Percentiles rank a stretch among this genome's conserved stretches.
These are phyloP conservation scores for Leucosticte australis DNA, from an alignment of 2,113 vertebrate genomes.

Conservation along the genomic window DNA sequence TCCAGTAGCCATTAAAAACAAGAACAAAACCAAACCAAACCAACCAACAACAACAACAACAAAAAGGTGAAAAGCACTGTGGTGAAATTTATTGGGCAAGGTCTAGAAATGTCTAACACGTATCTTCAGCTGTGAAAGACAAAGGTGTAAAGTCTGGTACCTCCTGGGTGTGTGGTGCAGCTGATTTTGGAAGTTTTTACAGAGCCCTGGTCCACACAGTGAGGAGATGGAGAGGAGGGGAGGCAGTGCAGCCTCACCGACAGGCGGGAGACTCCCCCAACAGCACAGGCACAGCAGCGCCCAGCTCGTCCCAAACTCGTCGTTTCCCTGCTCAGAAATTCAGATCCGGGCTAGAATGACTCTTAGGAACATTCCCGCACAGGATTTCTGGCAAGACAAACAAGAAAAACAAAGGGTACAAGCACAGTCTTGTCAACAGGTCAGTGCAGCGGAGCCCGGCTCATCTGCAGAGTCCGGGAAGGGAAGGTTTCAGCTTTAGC, in stretches of 20 bases:
- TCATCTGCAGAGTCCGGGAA: neutral
- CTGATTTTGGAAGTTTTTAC: neutral
- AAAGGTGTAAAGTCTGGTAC: neutral
- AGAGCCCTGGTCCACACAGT: neutral
- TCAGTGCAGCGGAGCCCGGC: neutral
- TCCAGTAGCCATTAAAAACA: too few relatives aligned
- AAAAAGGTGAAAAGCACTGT: neutral
- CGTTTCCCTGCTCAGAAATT: neutral
- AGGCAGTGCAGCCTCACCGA: fast-evolving
- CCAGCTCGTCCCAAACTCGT: fast-evolving
- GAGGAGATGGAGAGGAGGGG: too few relatives aligned
- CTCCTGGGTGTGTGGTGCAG: too few relatives aligned
- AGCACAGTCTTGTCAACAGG: neutral
- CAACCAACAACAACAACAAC: neutral
- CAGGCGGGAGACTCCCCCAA: fast-evolving
- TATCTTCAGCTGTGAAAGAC: neutral
- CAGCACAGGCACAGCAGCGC: fast-evolving
- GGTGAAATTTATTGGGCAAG: neutral
- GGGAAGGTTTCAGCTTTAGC: neutral
- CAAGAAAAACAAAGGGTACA: neutral
- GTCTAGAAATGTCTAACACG: neutral
- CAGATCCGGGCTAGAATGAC: neutral
- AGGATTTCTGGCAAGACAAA: neutral
- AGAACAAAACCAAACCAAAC: neutral
- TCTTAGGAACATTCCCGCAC: fast-evolving